Evolutionary conservation across 2,797 vertebrate genomes (phyloP).

Genomic region (Trachops cirrhosus): DNA sequence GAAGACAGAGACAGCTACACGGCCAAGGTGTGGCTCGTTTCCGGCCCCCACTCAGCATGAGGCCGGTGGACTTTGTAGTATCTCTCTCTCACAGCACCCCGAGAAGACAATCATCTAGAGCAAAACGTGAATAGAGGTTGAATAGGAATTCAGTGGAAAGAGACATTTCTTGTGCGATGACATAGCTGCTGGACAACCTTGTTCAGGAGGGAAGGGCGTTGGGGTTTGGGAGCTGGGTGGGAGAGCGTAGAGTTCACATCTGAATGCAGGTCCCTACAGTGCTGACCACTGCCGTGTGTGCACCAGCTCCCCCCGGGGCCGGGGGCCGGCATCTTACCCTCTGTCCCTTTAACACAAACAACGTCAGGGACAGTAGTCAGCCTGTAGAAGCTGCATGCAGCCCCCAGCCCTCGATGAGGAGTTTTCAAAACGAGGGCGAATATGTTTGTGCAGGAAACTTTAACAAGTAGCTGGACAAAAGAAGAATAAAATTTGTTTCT

Average conservation of each 20-base stretch:
- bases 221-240: neutral
- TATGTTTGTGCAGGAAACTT: conserved; percentile 43
- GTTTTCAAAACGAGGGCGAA: conserved; percentile 47
- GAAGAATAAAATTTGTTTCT: conserved; percentile 53
- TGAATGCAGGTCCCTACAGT: neutral
- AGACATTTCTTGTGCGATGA: neutral
- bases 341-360: neutral
- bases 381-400: neutral
- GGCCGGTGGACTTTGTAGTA: neutral
- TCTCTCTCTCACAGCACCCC: neutral
- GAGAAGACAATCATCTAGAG: neutral
- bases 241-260: neutral
- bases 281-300: neutral
- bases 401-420: neutral
- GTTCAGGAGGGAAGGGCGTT: neutral
- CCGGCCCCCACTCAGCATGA: neutral
- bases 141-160: neutral
- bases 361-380: neutral
- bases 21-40: neutral
- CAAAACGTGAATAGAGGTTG: neutral
- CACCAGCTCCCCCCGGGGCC: neutral
- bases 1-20: neutral
- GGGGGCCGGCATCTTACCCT: neutral
- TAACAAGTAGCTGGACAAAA: conserved; percentile 38
- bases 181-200: conserved; percentile 10